Base-by-base conservation (phyloP, 2,797 vertebrate species). In the Fratercula arctica region DNA sequence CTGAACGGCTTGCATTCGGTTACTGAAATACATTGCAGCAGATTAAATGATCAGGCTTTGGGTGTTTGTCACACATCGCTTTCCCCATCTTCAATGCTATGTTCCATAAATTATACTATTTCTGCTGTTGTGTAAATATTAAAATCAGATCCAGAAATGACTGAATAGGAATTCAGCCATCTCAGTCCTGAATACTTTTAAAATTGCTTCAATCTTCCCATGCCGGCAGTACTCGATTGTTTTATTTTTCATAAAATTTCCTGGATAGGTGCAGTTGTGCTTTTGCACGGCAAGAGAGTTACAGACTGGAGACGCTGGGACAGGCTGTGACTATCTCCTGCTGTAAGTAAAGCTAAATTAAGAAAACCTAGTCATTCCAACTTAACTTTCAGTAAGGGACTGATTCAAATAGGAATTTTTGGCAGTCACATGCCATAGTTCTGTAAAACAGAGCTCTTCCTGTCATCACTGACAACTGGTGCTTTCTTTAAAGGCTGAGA, bases 1-100 rank as follows among this genome's bases (percentile, higher is more conserved):
- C 60, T 85, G 81, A 88, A 84, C 4, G 28, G 53, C 57, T 74
- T 87, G 67, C 35, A 54, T 74, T 94, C 77, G 51, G 56, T 83
- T 72, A 14, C 60, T 63, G 79, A 80, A 85, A 93, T 39, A 33
- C 25, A 37, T 82, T 63, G 75, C 60, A 53, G 67, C 45, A 83
- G 90, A 94, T 92, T 74, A 92, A 93, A 91, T 76, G n/a, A 64
- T 84, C 73, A 84, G 82, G 53, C 41, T 68, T 90, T 72, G 53
- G 57, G 45, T 86, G 41, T 77, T 91, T 78, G 64, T 89, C 82
- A 75, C 54, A 79, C 81, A 75, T 80, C 16, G 35, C 74, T 89
- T 96, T 92, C 31, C 35, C 64, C 48, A 41, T 64, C 33, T 77
- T 83, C 89, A 82, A 48, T 53, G 20, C 37, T 60, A 8, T 43